A percentile compares a stretch with the other conserved stretches of the same genome.
phyloP scores from a whole-genome alignment of 2,797 vertebrate genomes.

The Coilia nasus region DNA sequence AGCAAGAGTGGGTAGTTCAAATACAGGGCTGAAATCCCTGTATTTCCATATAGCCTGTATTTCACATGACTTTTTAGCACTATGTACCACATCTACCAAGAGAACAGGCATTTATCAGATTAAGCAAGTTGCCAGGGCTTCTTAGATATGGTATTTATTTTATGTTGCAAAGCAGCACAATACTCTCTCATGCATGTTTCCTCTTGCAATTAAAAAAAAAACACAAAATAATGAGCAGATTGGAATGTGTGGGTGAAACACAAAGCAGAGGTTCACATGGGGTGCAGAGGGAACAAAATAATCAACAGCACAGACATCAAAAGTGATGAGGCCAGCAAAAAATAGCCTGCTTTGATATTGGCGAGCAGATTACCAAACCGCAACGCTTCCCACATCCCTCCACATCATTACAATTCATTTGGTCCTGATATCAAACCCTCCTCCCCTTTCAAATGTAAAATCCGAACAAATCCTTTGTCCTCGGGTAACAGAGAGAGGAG shows the following conservation, averaged over 20 bases:
- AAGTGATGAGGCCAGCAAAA: constrained; percentile 43
- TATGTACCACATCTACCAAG: not conserved
- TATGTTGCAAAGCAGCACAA: not conserved
- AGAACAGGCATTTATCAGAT: constrained; percentile 53
- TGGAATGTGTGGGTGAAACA: not conserved
- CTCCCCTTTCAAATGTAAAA: constrained; percentile 77
- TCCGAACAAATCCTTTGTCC: constrained; percentile 68
- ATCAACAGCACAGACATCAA: constrained; percentile 17
- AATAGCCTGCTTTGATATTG: constrained; percentile 52
- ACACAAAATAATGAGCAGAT: not conserved
- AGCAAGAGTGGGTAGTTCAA: not conserved
- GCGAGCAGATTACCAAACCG: constrained; percentile 58
- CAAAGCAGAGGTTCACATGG: constrained; percentile 1
- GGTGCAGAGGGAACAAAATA: not conserved
- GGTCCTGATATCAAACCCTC: constrained; percentile 65
- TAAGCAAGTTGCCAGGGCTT: not conserved
- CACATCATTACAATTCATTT: constrained; percentile 67
- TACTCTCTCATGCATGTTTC: not conserved
- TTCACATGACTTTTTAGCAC: not conserved
- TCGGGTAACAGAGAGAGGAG: constrained; percentile 64
- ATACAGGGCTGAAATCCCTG: not conserved
- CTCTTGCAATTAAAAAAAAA: not conserved
- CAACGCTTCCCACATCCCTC: constrained; percentile 52
- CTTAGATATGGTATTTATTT: not conserved
- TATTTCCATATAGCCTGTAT: not conserved